Percentiles rank a stretch among this genome's conserved stretches.
phyloP scores from a whole-genome alignment of 1,140 invertebrate species.

The Listronotus bonariensis region DNA sequence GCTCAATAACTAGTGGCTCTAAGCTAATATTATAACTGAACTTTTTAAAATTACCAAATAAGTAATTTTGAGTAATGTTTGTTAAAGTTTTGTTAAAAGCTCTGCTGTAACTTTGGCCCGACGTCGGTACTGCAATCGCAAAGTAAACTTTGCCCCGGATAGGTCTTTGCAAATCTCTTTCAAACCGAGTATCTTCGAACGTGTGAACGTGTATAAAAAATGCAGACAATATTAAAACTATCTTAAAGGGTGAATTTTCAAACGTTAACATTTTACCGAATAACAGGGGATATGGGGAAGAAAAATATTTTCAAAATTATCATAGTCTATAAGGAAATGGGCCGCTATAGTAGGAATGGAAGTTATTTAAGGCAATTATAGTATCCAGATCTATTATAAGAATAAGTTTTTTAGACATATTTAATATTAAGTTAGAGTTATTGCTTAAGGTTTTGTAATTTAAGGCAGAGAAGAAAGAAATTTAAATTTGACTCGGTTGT shows the following conservation, averaged over 20 bases:
- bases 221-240: slow-evolving; percentile 39
- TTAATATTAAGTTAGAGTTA: slow-evolving; percentile 29
- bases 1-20: slow-evolving; percentile 52
- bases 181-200: slow-evolving; percentile 17
- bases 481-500: slow-evolving; percentile 44
- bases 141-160: slow-evolving; percentile 47
- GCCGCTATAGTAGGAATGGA: slow-evolving; percentile 17
- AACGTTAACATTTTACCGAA: slow-evolving; percentile 42
- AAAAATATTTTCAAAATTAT: slow-evolving; percentile 13
- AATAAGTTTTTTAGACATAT: slow-evolving; percentile 52
- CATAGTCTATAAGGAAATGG: slow-evolving; percentile 19
- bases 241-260: slow-evolving; percentile 31
- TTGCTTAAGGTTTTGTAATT: slow-evolving; percentile 32
- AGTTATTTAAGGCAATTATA: slow-evolving; percentile 46
- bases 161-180: slow-evolving; percentile 17
- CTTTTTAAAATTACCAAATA: slow-evolving; percentile 39
- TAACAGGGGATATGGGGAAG: slow-evolving; percentile 31
- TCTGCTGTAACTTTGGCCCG: slow-evolving; percentile 47
- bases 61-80: slow-evolving; percentile 52
- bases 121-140: slow-evolving; percentile 49
- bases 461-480: slow-evolving; percentile 27
- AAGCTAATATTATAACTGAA: slow-evolving; percentile 48
- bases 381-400: slow-evolving; percentile 55
- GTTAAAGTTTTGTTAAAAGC: slow-evolving; percentile 54
- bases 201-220: slow-evolving; percentile 30